Base-by-base conservation (phyloP, 92 coral and sea anemone genomes). In the Porites rus region DNA sequence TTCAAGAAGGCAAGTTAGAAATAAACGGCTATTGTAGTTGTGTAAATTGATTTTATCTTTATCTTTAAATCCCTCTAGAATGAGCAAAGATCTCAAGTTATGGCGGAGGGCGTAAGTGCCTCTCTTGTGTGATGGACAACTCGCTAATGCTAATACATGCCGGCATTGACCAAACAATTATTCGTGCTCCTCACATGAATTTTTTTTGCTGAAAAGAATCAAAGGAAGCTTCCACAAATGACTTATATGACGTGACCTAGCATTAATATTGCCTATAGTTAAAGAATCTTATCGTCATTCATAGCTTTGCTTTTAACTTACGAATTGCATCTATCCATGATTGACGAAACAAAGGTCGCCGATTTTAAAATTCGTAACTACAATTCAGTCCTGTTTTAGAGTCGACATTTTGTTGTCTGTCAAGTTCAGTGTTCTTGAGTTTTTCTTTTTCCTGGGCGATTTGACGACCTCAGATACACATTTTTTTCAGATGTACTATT, bases 11-110 rank as follows among this genome's bases (percentile, higher is more conserved):
- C 72, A 79, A 50, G n/a, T 51, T 65, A 21, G 60, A 31, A 65
- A 79, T 67, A 56, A 79, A 79, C 19, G 63, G 16, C 63, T 18
- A 65, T 65, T 50, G 84, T 65, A 65, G 74, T 20, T 4, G 21
- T 56, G 17, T 79, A 6, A 58, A 79, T 73, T 20, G 74, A 14
- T 65, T 59, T 79, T 21, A 38, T 7, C 22, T 79, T 74, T 66
- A 43, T 51, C 51, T 12, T 79, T 43, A 64, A 66, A 51, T 51
- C 50, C 43, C 52, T n/a, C 46, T 51, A 19, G 66, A 18, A 18
- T 24, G 61, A 14, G 16, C 12, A 56, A 56, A 56, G 16, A 56
- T 56, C 61, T 56, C 16, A 12, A 20, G 63, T 65, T 79, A 17
- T 21, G 10, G 12, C 65, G 79, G 78, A 19, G 24, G 61, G 63